Base-by-base conservation (phyloP, 2,888 invertebrate species). In the Hirtodrosophila alboralis region DNA sequence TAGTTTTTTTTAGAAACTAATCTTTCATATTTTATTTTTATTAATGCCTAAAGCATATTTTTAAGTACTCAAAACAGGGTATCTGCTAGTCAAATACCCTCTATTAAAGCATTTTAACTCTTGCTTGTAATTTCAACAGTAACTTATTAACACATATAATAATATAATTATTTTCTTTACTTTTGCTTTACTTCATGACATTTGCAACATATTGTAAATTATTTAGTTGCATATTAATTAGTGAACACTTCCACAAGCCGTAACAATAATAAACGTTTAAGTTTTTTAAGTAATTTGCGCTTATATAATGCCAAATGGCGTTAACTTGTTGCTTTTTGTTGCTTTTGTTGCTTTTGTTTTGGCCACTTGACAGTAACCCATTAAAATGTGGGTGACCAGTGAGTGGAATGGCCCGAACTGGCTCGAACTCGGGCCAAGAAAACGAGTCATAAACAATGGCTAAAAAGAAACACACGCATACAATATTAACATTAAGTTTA, bases 161-260 rank as follows among this genome's bases (percentile, higher is more conserved):
- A 34, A 13, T 16, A 48, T 56, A 52, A 58, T 43, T 14, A 47
- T 57, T 59, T 51, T 23, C 14, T 16, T 34, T 30, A 36, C 14
- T 27, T 16, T 34, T 30, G 36, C 14, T 27, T 16, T 13, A 14
- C 33, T 38, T 43, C 41, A 62, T 67, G 53, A 47, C 70, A 73
- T 64, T 70, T 70, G 65, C 65, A 53, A 54, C 74, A 66, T 68
- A 68, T 56, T 61, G 43, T 62, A 64, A 71, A 52, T 74, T 66
- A 80, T 80, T 64, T 67, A 60, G 63, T 64, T 75, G 81, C 75
- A 81, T 78, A 68, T 74, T 71, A 72, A 74, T 77, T 72, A 57
- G 63, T 65, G 61, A 45, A 48, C 47, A 65, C 51, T 64, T 63
- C 56, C 58, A 56, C 36, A 48, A 40, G 47, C 40, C 64, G 54